Evolutionary conservation across 2,113 vertebrate species (phyloP).

Genomic region (Nematolebias whitei): DNA sequence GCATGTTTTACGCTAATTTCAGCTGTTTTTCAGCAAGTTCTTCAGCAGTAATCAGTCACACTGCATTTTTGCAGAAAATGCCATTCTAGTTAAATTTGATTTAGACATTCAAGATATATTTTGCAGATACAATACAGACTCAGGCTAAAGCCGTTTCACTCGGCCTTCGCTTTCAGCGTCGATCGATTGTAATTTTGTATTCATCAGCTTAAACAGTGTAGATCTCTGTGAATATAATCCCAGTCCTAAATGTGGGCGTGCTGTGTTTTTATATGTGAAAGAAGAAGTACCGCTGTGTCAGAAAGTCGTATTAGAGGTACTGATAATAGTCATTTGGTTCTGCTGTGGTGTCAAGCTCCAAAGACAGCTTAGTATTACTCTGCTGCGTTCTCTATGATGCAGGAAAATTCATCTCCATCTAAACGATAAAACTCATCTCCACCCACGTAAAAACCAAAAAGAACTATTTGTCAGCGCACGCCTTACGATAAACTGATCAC

Average conservation of each 20-base stretch:
- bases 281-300: constrained; percentile 22
- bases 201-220: too few relatives aligned
- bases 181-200: too few relatives aligned
- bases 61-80: too few relatives aligned
- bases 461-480: constrained; percentile 35
- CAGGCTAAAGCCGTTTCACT: too few relatives aligned
- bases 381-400: constrained; percentile 23
- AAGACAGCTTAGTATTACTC: constrained; percentile 15
- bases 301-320: constrained; percentile 27
- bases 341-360: constrained; percentile 16
- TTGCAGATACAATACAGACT: too few relatives aligned
- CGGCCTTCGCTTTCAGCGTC: too few relatives aligned
- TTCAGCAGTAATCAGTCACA: too few relatives aligned
- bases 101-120: too few relatives aligned
- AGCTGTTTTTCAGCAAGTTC: too few relatives aligned
- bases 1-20: too few relatives aligned
- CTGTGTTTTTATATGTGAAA: constrained; percentile 3
- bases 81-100: too few relatives aligned
- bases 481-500: constrained; percentile 38
- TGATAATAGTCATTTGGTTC: constrained; percentile 35
- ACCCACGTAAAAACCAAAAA: constrained; percentile 44
- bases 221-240: not conserved
- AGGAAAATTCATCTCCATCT: constrained; percentile 52
- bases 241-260: not conserved
- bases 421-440: constrained; percentile 41